Conservation (phyloP, 2,888 invertebrate species). For the Smittia sp. region DNA sequence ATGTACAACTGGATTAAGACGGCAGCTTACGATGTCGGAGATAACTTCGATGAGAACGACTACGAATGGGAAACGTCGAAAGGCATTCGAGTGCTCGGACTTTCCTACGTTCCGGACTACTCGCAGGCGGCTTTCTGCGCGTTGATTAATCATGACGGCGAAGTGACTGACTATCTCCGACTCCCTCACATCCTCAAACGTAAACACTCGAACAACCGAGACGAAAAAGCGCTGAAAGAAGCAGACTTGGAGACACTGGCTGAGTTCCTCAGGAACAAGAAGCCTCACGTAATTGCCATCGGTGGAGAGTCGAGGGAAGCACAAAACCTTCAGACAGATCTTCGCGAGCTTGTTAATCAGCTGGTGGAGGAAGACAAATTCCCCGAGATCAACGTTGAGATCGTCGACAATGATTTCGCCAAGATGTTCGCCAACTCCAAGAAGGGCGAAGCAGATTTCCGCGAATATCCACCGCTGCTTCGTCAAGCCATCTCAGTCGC, state of each 20-base stretch:
- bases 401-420: conserved; percentile 90
- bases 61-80: conserved; percentile 80
- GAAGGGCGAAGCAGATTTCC: conserved; percentile 80
- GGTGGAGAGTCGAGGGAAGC: conserved; percentile 91
- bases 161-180: conserved; percentile 86
- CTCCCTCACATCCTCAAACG: conserved; percentile 82
- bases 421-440: conserved; percentile 90
- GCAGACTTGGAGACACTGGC: conserved; percentile 66
- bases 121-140: conserved; percentile 85
- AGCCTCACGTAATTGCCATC: conserved; percentile 89
- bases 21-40: conserved; percentile 66
- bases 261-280: conserved; percentile 83
- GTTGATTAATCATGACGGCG: conserved; percentile 83
- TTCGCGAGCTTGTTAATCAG: conserved; percentile 70
- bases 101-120: conserved; percentile 84
- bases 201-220: conserved; percentile 67
- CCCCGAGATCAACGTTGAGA: conserved; percentile 81
- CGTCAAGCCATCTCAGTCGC: conserved; percentile 93
- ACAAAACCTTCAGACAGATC: conserved; percentile 73
- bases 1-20: conserved; percentile 87
- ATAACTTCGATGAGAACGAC: conserved; percentile 78
- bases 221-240: conserved; percentile 66
- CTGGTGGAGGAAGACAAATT: conserved; percentile 82
- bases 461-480: conserved; percentile 87
- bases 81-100: conserved; percentile 81